phyloP scores from a whole-genome alignment of 2,888 invertebrate genomes.

The Bruchidius siliquastri region DNA sequence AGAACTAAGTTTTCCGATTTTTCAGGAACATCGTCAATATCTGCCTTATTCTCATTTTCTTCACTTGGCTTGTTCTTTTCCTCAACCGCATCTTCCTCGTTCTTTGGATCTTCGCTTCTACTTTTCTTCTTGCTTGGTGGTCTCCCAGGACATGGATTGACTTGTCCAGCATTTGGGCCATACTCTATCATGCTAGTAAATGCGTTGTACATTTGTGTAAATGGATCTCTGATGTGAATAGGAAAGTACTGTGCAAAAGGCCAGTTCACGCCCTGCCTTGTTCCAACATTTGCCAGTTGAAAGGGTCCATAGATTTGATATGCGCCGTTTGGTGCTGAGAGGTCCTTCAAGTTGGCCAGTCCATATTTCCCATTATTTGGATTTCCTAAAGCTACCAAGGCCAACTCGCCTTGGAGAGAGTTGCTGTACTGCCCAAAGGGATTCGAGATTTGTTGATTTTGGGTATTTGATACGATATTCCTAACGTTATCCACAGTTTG shows the following conservation, averaged over 20 bases:
- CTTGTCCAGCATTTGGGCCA: conserved; percentile 52
- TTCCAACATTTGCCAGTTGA: conserved; percentile 9
- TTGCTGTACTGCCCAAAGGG: conserved; percentile 15
- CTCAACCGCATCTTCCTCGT: conserved; percentile 11
- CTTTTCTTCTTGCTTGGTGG: conserved; percentile 11
- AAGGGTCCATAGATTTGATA: conserved; percentile 18
- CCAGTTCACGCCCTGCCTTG: conserved; percentile 43
- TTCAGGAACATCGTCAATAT: not conserved
- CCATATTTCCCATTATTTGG: conserved; percentile 7
- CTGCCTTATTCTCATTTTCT: not conserved
- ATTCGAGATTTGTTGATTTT: conserved; percentile 13
- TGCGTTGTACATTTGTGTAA: conserved; percentile 52
- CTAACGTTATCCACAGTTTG: conserved; percentile 38
- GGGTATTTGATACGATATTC: conserved; percentile 32
- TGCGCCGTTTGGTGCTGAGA: not conserved
- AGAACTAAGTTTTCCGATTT: not conserved
- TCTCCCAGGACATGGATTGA: conserved; percentile 26
- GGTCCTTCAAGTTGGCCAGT: conserved; percentile 3
- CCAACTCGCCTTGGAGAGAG: conserved; percentile 3
- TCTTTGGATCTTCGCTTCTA: conserved; percentile 9
- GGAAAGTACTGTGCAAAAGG: conserved; percentile 55
- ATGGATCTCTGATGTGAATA: conserved; percentile 55
- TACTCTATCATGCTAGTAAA: conserved; percentile 56
- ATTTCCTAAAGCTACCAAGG: not conserved
- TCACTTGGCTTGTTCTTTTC: not conserved